These are phyloP conservation scores for Manis javanica DNA, from an alignment of 2,797 vertebrate genomes.

Conservation along the genomic window DNA sequence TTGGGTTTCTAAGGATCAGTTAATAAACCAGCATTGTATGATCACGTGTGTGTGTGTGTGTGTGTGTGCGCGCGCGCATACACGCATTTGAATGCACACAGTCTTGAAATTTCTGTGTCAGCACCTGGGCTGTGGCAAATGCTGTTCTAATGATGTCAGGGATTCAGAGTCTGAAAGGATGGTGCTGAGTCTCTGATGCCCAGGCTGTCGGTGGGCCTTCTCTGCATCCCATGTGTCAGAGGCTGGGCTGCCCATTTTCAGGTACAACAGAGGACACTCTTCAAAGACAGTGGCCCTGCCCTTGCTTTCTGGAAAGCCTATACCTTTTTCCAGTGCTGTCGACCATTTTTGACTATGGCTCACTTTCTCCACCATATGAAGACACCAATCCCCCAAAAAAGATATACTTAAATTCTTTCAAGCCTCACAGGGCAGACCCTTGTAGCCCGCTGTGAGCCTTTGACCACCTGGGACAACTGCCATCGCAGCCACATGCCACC, in stretches of 20 bases:
- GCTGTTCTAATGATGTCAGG: not conserved
- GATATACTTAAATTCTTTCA: not conserved
- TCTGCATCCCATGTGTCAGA: not conserved
- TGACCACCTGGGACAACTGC: not conserved
- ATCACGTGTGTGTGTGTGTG: not conserved
- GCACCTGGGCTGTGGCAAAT: not conserved
- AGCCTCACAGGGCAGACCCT: not conserved
- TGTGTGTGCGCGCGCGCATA: fast-evolving
- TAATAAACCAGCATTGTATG: not conserved
- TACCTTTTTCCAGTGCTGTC: not conserved
- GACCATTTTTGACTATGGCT: not conserved
- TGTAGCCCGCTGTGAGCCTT: not conserved
- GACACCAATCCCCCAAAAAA: not conserved
- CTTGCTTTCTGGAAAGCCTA: not conserved
- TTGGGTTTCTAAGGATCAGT: not conserved
- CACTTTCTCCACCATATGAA: not conserved
- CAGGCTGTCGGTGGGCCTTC: not conserved
- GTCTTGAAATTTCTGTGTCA: not conserved
- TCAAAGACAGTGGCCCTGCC: not conserved
- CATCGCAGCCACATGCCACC: not conserved
- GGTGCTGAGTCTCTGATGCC: not conserved
- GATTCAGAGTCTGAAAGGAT: not conserved
- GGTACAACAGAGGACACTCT: not conserved
- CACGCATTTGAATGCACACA: not conserved
- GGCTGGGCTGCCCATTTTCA: not conserved